Evolutionary conservation across 2,113 vertebrate species (phyloP).

Genomic region (Indri indri): DNA sequence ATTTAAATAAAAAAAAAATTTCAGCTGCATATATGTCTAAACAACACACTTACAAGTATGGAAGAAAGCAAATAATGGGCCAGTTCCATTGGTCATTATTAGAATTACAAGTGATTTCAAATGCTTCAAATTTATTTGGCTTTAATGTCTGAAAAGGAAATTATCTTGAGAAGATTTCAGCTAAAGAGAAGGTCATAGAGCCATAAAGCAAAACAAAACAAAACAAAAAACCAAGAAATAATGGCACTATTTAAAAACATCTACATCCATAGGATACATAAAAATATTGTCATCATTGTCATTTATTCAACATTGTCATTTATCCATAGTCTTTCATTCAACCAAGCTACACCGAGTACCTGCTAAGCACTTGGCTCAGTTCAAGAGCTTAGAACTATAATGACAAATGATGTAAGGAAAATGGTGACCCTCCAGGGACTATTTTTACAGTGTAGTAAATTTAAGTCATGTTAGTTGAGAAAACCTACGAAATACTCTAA

Average conservation of each 20-base stretch:
- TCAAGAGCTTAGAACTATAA: background rate
- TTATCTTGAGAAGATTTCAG: background rate
- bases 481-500: background rate
- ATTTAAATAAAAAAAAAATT: background rate
- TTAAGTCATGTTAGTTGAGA: background rate
- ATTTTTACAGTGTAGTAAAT: background rate
- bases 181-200: background rate
- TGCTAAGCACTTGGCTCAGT: background rate
- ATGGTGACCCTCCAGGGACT: background rate
- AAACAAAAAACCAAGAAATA: background rate
- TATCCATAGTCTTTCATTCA: background rate
- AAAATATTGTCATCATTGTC: background rate
- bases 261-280: background rate
- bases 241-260: background rate
- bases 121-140: background rate
- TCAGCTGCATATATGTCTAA: background rate
- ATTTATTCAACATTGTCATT: background rate
- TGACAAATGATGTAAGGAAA: background rate
- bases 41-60: background rate
- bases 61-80: background rate
- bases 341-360: background rate
- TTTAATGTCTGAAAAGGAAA: background rate
- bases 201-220: background rate
- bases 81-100: background rate
- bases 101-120: background rate